Percentiles rank a stretch among this genome's conserved stretches.
Evolutionary conservation across 2,888 invertebrate species (phyloP).

Genomic region (Apodemia hepburni): DNA sequence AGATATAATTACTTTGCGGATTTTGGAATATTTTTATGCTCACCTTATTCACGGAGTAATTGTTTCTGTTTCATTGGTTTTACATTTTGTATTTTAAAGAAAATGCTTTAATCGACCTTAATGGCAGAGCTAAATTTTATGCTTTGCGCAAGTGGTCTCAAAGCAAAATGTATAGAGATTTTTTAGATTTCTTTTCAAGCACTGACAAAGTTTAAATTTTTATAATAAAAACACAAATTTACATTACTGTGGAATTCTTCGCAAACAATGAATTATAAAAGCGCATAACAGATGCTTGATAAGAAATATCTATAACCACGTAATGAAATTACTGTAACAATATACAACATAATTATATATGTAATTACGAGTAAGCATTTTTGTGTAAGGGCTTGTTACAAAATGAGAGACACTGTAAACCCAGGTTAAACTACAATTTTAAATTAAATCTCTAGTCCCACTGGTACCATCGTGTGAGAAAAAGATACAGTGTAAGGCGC

Average conservation of each 20-base stretch:
- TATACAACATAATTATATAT: conserved; percentile 69
- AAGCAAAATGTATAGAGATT: conserved; percentile 77
- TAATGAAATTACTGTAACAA: conserved; percentile 80
- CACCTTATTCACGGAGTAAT: conserved; percentile 75
- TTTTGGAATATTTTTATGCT: conserved; percentile 75
- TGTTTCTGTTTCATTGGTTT: conserved; percentile 62
- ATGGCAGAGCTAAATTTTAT: conserved; percentile 58
- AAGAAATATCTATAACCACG: conserved; percentile 72
- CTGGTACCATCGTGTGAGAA: conserved; percentile 79
- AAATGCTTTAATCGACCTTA: conserved; percentile 67
- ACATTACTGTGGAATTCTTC: conserved; percentile 32
- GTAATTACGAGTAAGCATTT: conserved; percentile 77
- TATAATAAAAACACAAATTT: conserved; percentile 30
- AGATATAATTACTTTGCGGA: conserved; percentile 75
- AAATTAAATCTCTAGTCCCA: conserved; percentile 86
- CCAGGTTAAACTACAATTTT: conserved; percentile 77
- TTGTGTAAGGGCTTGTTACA: conserved; percentile 82
- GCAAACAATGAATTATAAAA: conserved; percentile 37
- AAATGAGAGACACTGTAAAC: conserved; percentile 81
- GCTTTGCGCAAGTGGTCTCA: conserved; percentile 69
- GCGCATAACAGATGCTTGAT: conserved; percentile 64
- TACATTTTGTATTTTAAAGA: conserved; percentile 62
- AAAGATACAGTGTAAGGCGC: conserved; percentile 34
- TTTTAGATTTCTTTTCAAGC: conserved; percentile 74
- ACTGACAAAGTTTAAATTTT: conserved; percentile 41